phyloP scores from a whole-genome alignment of 2,888 invertebrate genomes.

The Napeogenes inachia region DNA sequence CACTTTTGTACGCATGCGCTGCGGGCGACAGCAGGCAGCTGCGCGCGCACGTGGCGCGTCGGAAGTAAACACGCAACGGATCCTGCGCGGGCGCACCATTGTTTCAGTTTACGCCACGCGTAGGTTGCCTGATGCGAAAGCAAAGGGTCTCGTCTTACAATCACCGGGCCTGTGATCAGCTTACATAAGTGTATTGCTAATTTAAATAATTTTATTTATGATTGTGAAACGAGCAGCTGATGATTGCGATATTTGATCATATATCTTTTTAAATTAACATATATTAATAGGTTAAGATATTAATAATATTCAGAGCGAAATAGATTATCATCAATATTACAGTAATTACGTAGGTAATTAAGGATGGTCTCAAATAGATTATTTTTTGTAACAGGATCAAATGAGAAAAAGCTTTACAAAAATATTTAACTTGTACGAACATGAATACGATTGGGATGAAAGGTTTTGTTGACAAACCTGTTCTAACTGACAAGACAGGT shows the following conservation, averaged over 20 bases:
- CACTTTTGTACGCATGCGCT: slow-evolving; percentile 37
- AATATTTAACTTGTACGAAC: slow-evolving; percentile 19
- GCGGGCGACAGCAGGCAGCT: slow-evolving; percentile 52
- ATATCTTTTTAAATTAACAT: no score
- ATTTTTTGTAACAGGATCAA: no score
- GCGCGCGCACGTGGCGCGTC: slow-evolving; percentile 39
- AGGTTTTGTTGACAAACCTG: slow-evolving; percentile 14
- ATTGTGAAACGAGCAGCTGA: not conserved
- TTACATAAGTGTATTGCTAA: not conserved
- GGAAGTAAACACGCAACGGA: slow-evolving; percentile 34
- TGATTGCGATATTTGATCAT: not conserved
- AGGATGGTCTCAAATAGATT: no score
- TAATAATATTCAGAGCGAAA: no score
- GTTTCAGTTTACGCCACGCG: slow-evolving; percentile 24
- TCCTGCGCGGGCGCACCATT: slow-evolving; percentile 29
- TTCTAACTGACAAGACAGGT: not conserved
- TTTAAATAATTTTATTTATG: slow-evolving; percentile 3
- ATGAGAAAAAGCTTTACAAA: not conserved
- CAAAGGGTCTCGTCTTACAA: slow-evolving; percentile 3
- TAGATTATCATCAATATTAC: no score
- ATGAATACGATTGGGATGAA: slow-evolving; percentile 14
- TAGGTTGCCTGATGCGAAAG: slow-evolving; percentile 14
- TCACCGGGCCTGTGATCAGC: slow-evolving; percentile 14
- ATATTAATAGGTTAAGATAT: no score
- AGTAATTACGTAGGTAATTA: no score